phyloP scores from a whole-genome alignment of 2,113 vertebrate species.

The Seriola dumerili region DNA sequence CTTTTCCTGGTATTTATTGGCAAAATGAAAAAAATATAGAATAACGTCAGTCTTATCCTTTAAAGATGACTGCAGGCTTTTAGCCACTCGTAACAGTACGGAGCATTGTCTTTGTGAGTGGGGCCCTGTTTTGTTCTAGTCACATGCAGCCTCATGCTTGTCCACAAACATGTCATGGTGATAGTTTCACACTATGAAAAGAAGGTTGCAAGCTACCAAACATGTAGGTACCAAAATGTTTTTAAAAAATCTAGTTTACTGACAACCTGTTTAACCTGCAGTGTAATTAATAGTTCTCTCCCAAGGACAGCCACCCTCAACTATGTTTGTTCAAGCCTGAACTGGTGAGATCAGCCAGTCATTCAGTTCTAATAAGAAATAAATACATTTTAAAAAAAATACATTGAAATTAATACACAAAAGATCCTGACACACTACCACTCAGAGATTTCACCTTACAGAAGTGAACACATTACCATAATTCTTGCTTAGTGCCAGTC shows the following conservation, averaged over 20 bases:
- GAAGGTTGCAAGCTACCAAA: background rate
- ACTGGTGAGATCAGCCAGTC: background rate
- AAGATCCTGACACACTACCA: background rate
- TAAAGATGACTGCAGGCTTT: too few species aligned
- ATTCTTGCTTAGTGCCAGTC: background rate
- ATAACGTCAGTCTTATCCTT: too few species aligned
- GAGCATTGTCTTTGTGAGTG: too few species aligned
- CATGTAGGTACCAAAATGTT: too few species aligned
- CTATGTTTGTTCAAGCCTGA: background rate
- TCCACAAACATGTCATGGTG: too few species aligned
- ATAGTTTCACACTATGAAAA: background rate
- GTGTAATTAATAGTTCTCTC: background rate
- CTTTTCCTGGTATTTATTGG: too few species aligned
- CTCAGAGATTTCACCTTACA: background rate
- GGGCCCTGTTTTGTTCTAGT: too few species aligned
- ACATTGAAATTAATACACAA: background rate
- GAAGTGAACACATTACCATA: background rate
- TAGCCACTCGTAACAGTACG: too few species aligned
- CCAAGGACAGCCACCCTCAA: background rate
- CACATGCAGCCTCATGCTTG: too few species aligned
- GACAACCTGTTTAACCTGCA: background rate
- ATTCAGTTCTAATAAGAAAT: background rate
- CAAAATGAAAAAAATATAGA: too few species aligned
- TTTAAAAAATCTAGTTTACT: background rate
- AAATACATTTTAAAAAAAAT: background rate